Evolutionary conservation across 1,140 invertebrate species (phyloP), one percentile per base, ranked within the genome.

Genomic region (Galleria mellonella): DNA sequence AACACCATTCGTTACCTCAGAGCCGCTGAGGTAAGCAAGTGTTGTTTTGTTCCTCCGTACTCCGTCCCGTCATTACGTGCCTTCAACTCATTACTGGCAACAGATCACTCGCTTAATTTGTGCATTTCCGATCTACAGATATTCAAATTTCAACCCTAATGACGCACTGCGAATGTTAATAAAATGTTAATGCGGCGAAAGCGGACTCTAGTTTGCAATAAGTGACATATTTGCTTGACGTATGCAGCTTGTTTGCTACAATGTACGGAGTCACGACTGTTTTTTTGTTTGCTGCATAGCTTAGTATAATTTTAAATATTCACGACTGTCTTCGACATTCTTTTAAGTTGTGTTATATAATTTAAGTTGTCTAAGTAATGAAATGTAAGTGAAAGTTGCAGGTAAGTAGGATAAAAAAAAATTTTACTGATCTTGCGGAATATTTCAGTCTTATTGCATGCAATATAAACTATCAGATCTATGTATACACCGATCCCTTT

Each of bases 181-280:
- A 84, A 81, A 84, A 84, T 84, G 77, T 81, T 82, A 84, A 84
- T 84, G 71, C 58, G 48, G 65, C 69, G 74, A 72, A 73, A 78
- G 75, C 72, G 72, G 70, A 46, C 53, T 50, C 51, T 50, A 41
- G 44, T 53, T n/a, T 46, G 56, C 81, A 74, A 81, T 84, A 81
- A 83, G 74, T 79, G 78, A 83, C 76, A 79, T 78, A 84, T 84
- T 84, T 81, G 76, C 78, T 81, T 83, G 81, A 84, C 76, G 68
- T 71, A 61, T 62, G 50, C 39, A 46, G 57, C 65, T 79, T 62
- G 76, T 77, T 82, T 81, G 56, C 55, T 33, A 61, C 63, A 51
- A 62, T 55, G 60, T 71, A 77, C 77, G 72, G 71, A 78, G 75
- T 76, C 72, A 79, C 75, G 76, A 78, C 67, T 57, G 57, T 57